Evolutionary conservation across 1,140 invertebrate species (phyloP), one percentile per base, ranked within the genome.

Genomic region (Gerris buenoi): DNA sequence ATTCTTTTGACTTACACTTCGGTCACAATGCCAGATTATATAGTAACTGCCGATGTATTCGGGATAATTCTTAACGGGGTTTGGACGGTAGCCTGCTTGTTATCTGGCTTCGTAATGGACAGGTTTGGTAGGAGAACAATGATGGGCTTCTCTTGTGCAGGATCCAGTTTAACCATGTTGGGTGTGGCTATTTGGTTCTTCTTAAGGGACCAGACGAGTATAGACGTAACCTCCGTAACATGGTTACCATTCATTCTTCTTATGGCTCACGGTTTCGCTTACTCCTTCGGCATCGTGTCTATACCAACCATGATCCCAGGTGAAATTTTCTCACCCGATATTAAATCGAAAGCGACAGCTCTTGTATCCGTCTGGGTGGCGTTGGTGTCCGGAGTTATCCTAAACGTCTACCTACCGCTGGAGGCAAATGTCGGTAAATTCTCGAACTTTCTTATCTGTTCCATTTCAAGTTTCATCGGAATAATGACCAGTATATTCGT

Each of bases 401-500:
- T 89, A 1, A 86, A 86, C 70, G 86, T 84, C 72, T 92, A 90
- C 75, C 78, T 78, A 1, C 74, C 81, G 0, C 75, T 94, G 2
- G 76, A 78, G 0, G 71, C 77, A 0, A 74, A 78, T 0, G 77
- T 91, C 2, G 87, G 86, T 15, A 81, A 82, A 59, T 84, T 87
- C 71, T 82, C 81, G 2, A 85, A 87, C 1, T 94, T 91, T 79
- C 90, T 87, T 81, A 79, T 92, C 26, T 95, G 95, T 75, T 80
- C 85, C 13, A 80, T 81, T 1, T 85, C 84, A 75, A 88, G 87
- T 59, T 77, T 86, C 10, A 27, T 83, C 0, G 82, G 88, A 33
- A 46, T 62, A 0, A 22, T 66, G 15, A 88, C 86, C 72, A 80
- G 83, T 0, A 76, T 87, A 25, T 80, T 77, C 63, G 79, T 85